A percentile compares a stretch with the other conserved stretches of the same genome.
Evolutionary conservation across 2,797 vertebrate species (phyloP).

Genomic region (Microhierax caerulescens): DNA sequence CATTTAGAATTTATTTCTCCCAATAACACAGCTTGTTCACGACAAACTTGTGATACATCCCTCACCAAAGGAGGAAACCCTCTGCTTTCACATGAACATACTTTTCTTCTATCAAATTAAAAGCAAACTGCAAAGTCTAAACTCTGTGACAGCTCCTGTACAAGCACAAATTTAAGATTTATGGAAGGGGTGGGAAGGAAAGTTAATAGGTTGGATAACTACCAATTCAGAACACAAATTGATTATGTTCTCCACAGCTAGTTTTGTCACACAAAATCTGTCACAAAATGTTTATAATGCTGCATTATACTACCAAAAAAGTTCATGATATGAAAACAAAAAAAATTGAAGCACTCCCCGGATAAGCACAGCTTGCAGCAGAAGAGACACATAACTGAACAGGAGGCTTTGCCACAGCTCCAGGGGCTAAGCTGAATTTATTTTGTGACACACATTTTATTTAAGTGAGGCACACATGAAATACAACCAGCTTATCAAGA

Average conservation of each 20-base stretch:
- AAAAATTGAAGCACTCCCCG: not conserved
- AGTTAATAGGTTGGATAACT: not conserved
- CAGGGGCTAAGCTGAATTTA: not conserved
- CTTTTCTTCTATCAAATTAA: not conserved
- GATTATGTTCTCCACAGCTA: not conserved
- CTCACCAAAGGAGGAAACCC: not conserved
- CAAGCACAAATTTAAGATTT: not conserved
- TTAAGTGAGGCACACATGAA: not conserved
- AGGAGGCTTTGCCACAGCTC: not conserved
- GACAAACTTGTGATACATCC: not conserved
- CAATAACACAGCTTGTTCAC: not conserved
- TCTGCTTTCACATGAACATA: not conserved
- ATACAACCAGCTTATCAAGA: not conserved
- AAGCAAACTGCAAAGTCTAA: not conserved
- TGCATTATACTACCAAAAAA: not conserved
- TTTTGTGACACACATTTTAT: not conserved
- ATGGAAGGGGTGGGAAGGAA: not conserved
- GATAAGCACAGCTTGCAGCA: not conserved
- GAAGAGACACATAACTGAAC: not conserved
- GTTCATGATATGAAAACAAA: not conserved
- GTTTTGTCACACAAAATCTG: not conserved
- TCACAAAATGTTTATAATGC: not conserved
- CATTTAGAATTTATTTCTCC: not conserved
- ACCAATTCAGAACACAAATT: not conserved
- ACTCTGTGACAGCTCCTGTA: not conserved